phyloP scores from a whole-genome alignment of 1,140 invertebrate species.

The Triops longicaudatus region DNA sequence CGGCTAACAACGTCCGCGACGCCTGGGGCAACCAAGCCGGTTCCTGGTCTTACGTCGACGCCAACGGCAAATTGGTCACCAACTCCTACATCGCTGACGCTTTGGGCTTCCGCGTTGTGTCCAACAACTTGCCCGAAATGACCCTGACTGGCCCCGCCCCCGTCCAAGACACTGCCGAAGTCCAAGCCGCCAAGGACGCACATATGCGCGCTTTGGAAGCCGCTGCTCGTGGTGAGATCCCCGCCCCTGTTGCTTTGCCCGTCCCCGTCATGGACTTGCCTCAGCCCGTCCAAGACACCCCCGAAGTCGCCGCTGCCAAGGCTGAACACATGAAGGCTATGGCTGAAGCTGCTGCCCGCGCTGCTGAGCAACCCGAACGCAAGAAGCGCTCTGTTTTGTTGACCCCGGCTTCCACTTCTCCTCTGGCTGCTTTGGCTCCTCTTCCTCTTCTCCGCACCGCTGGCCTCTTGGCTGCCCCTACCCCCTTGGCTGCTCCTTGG shows the following conservation, averaged over 20 bases:
- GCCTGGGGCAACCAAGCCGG: conserved; percentile 38
- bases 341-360: conserved; percentile 28
- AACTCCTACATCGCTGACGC: conserved; percentile 39
- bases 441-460: background rate
- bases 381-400: conserved; percentile 21
- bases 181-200: conserved; percentile 10
- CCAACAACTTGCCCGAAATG: conserved; percentile 33
- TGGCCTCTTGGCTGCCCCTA: conserved; percentile 23
- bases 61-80: conserved; percentile 36
- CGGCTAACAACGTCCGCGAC: conserved; percentile 32
- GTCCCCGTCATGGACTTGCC: conserved; percentile 9
- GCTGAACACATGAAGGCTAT: conserved; percentile 25
- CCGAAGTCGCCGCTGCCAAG: conserved; percentile 17
- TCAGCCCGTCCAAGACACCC: conserved; percentile 13
- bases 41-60: conserved; percentile 39
- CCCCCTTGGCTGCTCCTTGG: conserved; percentile 31
- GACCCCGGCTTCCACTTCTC: conserved; percentile 10
- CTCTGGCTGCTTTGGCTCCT: background rate
- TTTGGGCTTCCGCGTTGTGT: conserved; percentile 32
- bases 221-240: background rate
- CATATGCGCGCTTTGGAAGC: background rate
- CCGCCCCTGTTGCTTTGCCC: background rate
- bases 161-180: conserved; percentile 21
- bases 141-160: background rate
- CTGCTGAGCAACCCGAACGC: conserved; percentile 16